Evolutionary conservation across 1,140 invertebrate species (phyloP), one percentile per base, ranked within the genome.

Genomic region (Ceratosolen fusciceps): DNA sequence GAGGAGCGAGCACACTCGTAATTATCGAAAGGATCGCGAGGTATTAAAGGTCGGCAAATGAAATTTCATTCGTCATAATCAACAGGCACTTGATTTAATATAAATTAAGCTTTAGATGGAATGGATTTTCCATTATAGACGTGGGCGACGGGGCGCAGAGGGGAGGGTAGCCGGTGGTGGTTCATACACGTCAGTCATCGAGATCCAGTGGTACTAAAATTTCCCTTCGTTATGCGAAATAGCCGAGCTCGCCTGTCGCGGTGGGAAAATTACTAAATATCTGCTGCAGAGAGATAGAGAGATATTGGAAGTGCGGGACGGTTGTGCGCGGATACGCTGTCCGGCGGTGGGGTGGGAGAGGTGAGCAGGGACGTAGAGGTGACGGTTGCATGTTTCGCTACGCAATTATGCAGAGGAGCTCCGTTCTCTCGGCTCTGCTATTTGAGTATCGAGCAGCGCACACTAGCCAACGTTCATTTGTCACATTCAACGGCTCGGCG

Each of bases 241-340:
- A 62, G 31, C 68, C 34, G 24, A 47, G 68, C 76, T 62, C 56
- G 67, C 62, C 76, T 78, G 76, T 62, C 56, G 68, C 37, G 76
- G 76, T 72, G 16, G 52, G 67, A 77, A 77, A 60, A 77, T 77
- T 58, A 71, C 75, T 54, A 71, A 77, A 77, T 70, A 60, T 77
- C 67, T 47, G n/a, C 67, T 47, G n/a, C 67, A n/a, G 24, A 24
- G 26, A 52, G 49, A 21, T 52, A 52, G 49, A 52, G 49, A 21
- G 10, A 52, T 52, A 47, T 16, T 3, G 26, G 26, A 14, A 37
- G 60, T 37, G 19, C n/a, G n/a, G n/a, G n/a, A n/a, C n/a, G n/a
- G n/a, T n/a, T n/a, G n/a, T n/a, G n/a, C n/a, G n/a, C n/a, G n/a
- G n/a, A n/a, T n/a, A n/a, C n/a, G n/a, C n/a, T n/a, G n/a, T n/a